Evolutionary conservation across 1,140 invertebrate genomes (phyloP), one percentile per base, ranked within the genome.

Genomic region (Nebria ingens): DNA sequence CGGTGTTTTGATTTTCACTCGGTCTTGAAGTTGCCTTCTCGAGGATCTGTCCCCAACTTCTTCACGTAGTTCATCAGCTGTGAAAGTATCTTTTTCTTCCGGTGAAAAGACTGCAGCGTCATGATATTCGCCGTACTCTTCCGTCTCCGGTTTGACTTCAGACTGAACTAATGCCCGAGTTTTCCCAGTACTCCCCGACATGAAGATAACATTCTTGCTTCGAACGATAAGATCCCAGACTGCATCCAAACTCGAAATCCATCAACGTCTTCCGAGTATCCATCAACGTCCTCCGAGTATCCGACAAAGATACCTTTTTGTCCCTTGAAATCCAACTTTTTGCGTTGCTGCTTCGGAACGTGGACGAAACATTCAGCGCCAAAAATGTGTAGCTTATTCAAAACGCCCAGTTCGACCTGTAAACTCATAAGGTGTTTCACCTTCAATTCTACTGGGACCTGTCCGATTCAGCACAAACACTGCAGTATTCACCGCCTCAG

Each of bases 361-460:
- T 69, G 67, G 0, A 63, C 62, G 60, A 70, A 67, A 11, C 61
- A 69, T 52, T 60, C 57, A 56, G 66, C 71, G 6, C 72, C 73
- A 67, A 77, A 75, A 42, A 68, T 62, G 25, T 59, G 61, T 0
- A 74, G 12, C 56, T 72, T 13, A 77, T 61, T 65, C 75, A n/a
- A n/a, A 73, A 72, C 67, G 70, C 73, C 57, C 58, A 58, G 25
- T 17, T 11, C 9, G 17, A 45, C 61, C 60, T 64, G 38, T n/a
- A n/a, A 66, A 51, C 23, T 68, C 58, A 59, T 40, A 59, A 11
- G 65, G 63, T 6, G 59, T 62, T 52, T 62, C 61, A 17, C 34
- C 56, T 34, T 59, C 54, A 6, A 49, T 25, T 15, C 50, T 34
- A 53, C 59, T 64, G 11, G 29, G 60, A 40, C 60, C 59, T 29